Base-by-base conservation (phyloP, 2,113 vertebrate genomes). In the Leuciscus idus region DNA sequence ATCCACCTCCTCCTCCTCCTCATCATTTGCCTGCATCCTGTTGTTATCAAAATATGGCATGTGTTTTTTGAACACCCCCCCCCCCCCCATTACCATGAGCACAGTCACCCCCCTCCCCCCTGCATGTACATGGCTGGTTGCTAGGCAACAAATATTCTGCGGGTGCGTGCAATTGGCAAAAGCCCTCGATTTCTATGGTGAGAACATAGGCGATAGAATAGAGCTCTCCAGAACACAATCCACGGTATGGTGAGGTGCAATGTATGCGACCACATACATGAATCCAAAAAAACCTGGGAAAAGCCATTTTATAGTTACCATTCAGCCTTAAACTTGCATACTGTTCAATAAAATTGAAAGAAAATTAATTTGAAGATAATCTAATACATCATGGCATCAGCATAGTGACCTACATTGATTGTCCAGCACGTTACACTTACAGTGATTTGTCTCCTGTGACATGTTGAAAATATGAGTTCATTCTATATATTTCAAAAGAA, bases 131-230 rank as follows among this genome's bases (percentile, higher is more conserved):
- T 90, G 84, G 91, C 78, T 61, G 81, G 97, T 98, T 97, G 96
- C 97, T 94, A 95, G 91, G 96, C 93, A 97, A 96, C 96, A 91
- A 88, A 93, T 39, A 91, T 95, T 95, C 92, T 86, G 91, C 88
- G 91, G 91, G 88, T 88, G 90, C 90, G 84, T 36, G 90, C 62
- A 90, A 95, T 95, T 95, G 94, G 94, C 81, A 89, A 91, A 92
- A 88, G 89, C 91, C 86, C 91, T 75, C 89, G 91, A 92, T 91
- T 92, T 76, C 90, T 91, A 88, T 89, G 83, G 90, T 89, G 91
- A 93, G 92, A 92, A 91, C 92, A 89, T 87, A 84, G 89, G 84
- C 88, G 89, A 88, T 88, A 89, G 92, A 89, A 93, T 92, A 89
- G 52, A 4, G 78, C 52, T 84, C 81, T 74, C 72, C 36, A 12